A percentile compares a stretch with the other conserved stretches of the same genome.
phyloP scores from a whole-genome alignment of 1,140 invertebrate species.

The Bombus polaris region DNA sequence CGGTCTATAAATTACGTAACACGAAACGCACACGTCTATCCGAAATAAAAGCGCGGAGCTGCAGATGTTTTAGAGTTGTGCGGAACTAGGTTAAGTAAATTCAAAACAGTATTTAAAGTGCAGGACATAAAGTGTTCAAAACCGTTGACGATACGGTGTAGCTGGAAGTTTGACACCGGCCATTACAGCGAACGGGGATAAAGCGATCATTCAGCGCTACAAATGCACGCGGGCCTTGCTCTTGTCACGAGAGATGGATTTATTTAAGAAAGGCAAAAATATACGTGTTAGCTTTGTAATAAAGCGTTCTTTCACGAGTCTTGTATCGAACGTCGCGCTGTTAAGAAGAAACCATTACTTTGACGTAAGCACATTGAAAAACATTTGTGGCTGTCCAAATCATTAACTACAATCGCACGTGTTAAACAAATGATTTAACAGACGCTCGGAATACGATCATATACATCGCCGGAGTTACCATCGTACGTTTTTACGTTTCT shows the following conservation, averaged over 20 bases:
- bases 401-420: too few species aligned
- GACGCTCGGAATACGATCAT: too few species aligned
- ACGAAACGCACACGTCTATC: too few species aligned
- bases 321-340: too few species aligned
- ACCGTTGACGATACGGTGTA: not conserved
- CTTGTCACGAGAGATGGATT: not conserved
- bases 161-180: not conserved
- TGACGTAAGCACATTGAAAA: too few species aligned
- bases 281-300: not conserved
- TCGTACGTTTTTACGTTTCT: too few species aligned
- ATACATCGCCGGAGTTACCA: too few species aligned
- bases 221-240: not conserved
- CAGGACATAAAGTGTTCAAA: not conserved
- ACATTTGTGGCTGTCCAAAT: too few species aligned
- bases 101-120: not conserved
- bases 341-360: not conserved
- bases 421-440: too few species aligned
- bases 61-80: too few species aligned
- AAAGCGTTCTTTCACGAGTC: not conserved
- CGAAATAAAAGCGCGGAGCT: too few species aligned
- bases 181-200: not conserved
- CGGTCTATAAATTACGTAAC: too few species aligned
- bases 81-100: not conserved
- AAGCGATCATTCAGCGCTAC: conserved; percentile 2
- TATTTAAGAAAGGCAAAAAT: not conserved